Base-by-base conservation (phyloP, 2,113 vertebrate genomes). In the Seriola rivoliana region DNA sequence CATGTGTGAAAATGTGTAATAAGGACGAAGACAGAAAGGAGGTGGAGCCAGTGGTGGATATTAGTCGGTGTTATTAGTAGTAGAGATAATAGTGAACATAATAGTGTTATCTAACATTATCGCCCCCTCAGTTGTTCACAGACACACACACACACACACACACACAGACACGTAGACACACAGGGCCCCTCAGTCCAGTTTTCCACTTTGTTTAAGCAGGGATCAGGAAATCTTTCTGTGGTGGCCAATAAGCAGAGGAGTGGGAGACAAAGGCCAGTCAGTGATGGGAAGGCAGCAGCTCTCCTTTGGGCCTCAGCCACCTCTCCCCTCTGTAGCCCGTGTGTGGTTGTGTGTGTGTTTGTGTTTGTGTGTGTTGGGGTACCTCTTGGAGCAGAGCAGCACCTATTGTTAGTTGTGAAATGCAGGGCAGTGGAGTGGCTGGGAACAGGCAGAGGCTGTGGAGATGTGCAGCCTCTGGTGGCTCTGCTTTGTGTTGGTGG, bases 381-480 rank as follows among this genome's bases (percentile, higher is more conserved):
- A 82, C 89, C 87, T 90, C 89, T 81, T 76, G 6, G 85, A 83
- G 70, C 68, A 21, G 71, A 87, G 69, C 76, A 71, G 75, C 82
- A 85, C 72, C 84, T 85, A 88, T 93, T 94, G 92, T 93, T 85
- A 40, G 77, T 62, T 65, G 76, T 90, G 84, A 79, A 91, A 71
- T 72, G 67, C 70, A 44, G 89, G 66, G 64, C 75, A 75, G 42
- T 88, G 78, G 89, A 92, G 92, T 93, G 90, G 93, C 91, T 94
- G 94, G 92, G 92, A 94, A 94, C 92, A 78, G 85, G 85, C 91
- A 80, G 88, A 86, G 91, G 76, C 84, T 85, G 85, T 34, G 70
- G 89, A 78, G 91, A 89, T 86, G 88, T 90, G 85, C 88, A 84
- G 90, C 84, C 88, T 85, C 85, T 87, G 87, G 84, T 88, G 86